Evolutionary conservation across 2,113 vertebrate genomes (phyloP).

Genomic region (Psammodynastes pulverulentus): DNA sequence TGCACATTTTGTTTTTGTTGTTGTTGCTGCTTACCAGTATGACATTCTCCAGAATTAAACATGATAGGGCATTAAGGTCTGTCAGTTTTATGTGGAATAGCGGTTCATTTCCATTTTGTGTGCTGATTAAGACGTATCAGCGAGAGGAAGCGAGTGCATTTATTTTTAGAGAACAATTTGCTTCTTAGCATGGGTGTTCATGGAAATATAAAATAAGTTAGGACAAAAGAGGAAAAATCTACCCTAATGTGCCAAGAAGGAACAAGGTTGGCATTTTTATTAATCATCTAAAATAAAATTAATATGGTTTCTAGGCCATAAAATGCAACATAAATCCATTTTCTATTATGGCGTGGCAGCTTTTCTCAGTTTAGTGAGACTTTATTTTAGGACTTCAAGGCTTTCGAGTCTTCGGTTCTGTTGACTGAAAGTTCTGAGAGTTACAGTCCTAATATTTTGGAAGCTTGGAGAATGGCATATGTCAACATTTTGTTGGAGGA

Average conservation of each 20-base stretch:
- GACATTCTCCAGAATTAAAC: slow-evolving; percentile 4
- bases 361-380: background rate
- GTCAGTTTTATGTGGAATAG: slow-evolving; percentile 5
- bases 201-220: slow-evolving; percentile 11
- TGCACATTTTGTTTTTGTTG: rapidly evolving
- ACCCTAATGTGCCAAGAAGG: background rate
- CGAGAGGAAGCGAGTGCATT: slow-evolving; percentile 1
- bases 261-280: slow-evolving; percentile 1
- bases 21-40: background rate
- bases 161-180: slow-evolving; percentile 8
- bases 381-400: background rate
- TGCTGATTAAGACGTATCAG: slow-evolving; percentile 13
- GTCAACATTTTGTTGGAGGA: background rate
- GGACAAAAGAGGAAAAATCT: slow-evolving; percentile 1
- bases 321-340: background rate
- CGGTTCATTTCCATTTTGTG: background rate
- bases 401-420: background rate
- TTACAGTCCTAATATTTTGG: background rate
- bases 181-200: background rate
- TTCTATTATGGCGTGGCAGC: background rate
- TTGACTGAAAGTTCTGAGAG: background rate
- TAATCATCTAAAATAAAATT: slow-evolving; percentile 8
- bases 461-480: background rate
- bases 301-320: slow-evolving; percentile 3
- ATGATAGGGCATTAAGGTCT: slow-evolving; percentile 15